Base-by-base conservation (phyloP, 2,113 vertebrate genomes). In the Phaetusa simplex region DNA sequence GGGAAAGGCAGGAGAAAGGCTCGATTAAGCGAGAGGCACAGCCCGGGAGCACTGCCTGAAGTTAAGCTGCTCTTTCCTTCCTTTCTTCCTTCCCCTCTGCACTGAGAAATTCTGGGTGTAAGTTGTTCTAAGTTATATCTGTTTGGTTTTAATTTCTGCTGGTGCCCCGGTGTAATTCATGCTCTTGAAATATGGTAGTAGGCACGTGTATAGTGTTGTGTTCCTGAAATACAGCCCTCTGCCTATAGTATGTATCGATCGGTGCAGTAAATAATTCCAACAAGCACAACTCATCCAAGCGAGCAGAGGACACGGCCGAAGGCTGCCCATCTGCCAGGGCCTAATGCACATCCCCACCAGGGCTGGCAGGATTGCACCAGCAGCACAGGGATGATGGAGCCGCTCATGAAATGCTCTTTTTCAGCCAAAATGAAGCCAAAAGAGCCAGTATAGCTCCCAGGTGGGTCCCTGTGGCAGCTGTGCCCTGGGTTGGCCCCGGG, bases 101-200 rank as follows among this genome's bases (percentile, higher is more conserved):
- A 16, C 1, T 47, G 64, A 71, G 71, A 92, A 82, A 56, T 36
- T 55, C 56, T 17, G 64, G 30, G 36, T 82, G 64, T 82, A 91
- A 97, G 82, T 93, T 11, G 24, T 47, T 85, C 42, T 36, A 74
- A 82, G 86, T 55, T 42, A 40, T 67, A 12, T 32, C 64, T 30
- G 56, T 40, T 95, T 76, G 89, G 58, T 69, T 95, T 95, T 79
- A 36, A 94, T 95, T 91, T 87, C 78, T 93, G 87, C 94, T 77
- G 91, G 19, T 94, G 89, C 67, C 78, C 86, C 6, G 0, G 32
- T 38, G 40, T 93, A 95, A 93, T 95, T 96, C 90, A 95, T 42
- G 62, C 81, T 70, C 84, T 66, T 91, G 81, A 95, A 93, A 87
- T 90, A 85, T 0, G 82, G 80, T 69, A 88, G 52, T 19, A 64